Base-by-base conservation (phyloP, 2,113 vertebrate species). In the Corythornis vintsioides region DNA sequence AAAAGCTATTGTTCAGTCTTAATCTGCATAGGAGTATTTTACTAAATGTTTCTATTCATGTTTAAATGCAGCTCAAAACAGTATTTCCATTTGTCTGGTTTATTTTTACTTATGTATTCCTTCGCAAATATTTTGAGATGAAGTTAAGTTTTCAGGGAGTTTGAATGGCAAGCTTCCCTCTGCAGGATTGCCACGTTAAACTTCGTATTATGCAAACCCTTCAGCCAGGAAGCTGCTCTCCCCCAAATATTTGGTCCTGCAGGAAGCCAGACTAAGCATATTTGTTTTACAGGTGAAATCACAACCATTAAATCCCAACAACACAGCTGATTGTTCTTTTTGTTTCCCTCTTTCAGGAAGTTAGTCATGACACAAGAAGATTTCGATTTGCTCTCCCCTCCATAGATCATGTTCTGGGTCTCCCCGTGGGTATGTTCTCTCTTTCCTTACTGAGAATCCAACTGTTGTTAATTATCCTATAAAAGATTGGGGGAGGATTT, bases 341-440 rank as follows among this genome's bases (percentile, higher is more conserved):
- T 43, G 1, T 71, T 76, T 56, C 56, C 40, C 15, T 71, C 22
- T 90, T 96, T 45, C 93, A 99, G 99, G 97, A 98, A 13, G 96
- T 99, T 80, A 99, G 97, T 80, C 99, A 99, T 26, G 99, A 99
- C 94, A 99, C 99, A 1, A 98, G 99, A 87, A 98, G 95, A 81
- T 99, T 99, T 88, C 98, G 99, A 26, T 99, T 99, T 31, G 99
- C 98, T 4, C 98, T 99, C 84, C 98, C 98, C 1, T 98, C 98
- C 4, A 89, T 91, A 4, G 95, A 98, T 21, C 98, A 99, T 14
- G 29, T 99, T 79, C 98, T 99, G 73, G 99, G 99, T 31, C 98
- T 99, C 60, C 99, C 99, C 2, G 18, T 99, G 1, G 99, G 99
- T 99, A 87, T 19, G 98, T 98, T 78, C 47, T 71, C 18, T 13